These are phyloP conservation scores for Hedya salicella DNA, from an alignment of 2,888 invertebrate genomes.

Conservation along the genomic window DNA sequence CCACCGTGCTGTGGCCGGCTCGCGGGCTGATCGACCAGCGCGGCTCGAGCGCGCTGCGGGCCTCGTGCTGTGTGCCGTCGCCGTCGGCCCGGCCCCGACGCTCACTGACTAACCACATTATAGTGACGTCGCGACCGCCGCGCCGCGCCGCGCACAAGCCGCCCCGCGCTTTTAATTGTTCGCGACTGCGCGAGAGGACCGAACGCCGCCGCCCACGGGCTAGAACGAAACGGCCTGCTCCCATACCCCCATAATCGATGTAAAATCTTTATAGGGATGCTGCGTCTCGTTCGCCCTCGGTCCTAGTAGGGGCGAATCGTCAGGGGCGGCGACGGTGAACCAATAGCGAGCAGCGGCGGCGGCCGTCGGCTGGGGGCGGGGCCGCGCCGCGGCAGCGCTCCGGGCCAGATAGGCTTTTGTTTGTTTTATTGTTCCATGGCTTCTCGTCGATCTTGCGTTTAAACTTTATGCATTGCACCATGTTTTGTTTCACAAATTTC, in stretches of 20 bases:
- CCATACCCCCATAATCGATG: constrained; percentile 80
- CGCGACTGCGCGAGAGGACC: constrained; percentile 80
- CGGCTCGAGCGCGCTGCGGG: constrained; percentile 70
- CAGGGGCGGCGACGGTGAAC: constrained; percentile 55
- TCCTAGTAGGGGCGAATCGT: constrained; percentile 52
- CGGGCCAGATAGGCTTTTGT: constrained; percentile 78
- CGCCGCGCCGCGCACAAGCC: constrained; percentile 65
- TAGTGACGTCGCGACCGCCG: constrained; percentile 76
- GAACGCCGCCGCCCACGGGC: constrained; percentile 74
- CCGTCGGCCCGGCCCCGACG: constrained; percentile 86
- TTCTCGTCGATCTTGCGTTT: constrained; percentile 83
- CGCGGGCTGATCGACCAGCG: constrained; percentile 80
- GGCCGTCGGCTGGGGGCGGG: constrained; percentile 54
- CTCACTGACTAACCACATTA: constrained; percentile 88
- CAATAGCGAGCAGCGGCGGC: constrained; percentile 43
- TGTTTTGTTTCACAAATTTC: constrained; percentile 82
- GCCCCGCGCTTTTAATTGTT: constrained; percentile 81
- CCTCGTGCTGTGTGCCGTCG: constrained; percentile 76
- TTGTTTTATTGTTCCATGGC: constrained; percentile 85
- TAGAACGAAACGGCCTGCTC: constrained; percentile 75
- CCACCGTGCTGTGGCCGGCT: constrained; percentile 90
- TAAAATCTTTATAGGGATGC: constrained; percentile 76
- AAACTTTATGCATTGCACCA: constrained; percentile 84
- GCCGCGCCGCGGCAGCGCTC: constrained; percentile 63
- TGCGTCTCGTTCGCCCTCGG: constrained; percentile 75